A percentile compares a stretch with the other conserved stretches of the same genome.
Evolutionary conservation across 2,113 vertebrate genomes (phyloP).

Genomic region (Salvator merianae): DNA sequence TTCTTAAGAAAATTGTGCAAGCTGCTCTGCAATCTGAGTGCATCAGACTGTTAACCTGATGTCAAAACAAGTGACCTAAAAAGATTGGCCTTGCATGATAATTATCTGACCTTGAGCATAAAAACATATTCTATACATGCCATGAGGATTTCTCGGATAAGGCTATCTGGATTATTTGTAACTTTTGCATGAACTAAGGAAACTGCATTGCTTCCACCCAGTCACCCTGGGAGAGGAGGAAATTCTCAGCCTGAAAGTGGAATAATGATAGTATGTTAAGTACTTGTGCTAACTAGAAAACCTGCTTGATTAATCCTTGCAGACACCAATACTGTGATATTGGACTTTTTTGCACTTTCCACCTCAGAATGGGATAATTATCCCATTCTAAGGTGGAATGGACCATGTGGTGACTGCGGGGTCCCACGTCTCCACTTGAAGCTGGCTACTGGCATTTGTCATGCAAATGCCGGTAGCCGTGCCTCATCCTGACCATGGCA

Average conservation of each 20-base stretch:
- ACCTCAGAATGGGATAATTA: no score
- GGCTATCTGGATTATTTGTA: no score
- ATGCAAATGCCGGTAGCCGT: no score
- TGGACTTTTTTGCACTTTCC: no score
- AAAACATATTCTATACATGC: background rate
- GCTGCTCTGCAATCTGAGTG: background rate
- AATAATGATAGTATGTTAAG: background rate
- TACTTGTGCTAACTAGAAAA: background rate
- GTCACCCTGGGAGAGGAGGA: background rate
- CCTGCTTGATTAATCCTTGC: no score
- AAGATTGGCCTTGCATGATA: slow-evolving; percentile 17
- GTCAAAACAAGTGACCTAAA: background rate
- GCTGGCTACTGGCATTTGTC: no score
- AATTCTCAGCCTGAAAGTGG: background rate
- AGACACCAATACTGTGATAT: no score
- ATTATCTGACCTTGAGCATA: slow-evolving; percentile 11
- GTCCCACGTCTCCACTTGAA: no score
- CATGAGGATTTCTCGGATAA: background rate
- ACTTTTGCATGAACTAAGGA: background rate
- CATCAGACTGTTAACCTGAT: background rate
- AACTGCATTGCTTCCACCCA: background rate
- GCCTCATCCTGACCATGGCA: no score
- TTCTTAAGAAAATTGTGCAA: slow-evolving; percentile 12
- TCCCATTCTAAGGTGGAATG: no score
- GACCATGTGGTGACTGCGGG: no score